Evolutionary conservation across 2,888 invertebrate genomes (phyloP).

Genomic region (Eilema depressum): DNA sequence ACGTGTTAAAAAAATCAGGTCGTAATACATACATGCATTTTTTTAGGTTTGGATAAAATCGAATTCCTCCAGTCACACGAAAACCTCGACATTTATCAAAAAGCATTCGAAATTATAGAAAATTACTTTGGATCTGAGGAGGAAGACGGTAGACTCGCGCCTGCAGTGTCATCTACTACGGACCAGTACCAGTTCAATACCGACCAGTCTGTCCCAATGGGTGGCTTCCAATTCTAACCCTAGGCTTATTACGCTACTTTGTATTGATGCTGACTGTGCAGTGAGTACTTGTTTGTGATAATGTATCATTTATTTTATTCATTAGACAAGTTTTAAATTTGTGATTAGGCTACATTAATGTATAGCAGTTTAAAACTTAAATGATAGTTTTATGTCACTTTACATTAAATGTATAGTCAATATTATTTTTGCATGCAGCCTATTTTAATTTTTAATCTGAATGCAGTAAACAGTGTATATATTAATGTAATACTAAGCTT

Average conservation of each 20-base stretch:
- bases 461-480: constrained; percentile 23
- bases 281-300: constrained; percentile 57
- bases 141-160: constrained; percentile 93
- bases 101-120: constrained; percentile 98
- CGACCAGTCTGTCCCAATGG: constrained; percentile 91
- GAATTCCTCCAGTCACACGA: constrained; percentile 99
- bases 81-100: constrained; percentile 98
- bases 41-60: constrained; percentile 97
- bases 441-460: constrained; percentile 17
- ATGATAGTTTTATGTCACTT: constrained; percentile 20
- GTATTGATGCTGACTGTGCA: constrained; percentile 58
- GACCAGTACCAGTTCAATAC: constrained; percentile 92
- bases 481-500: constrained; percentile 13
- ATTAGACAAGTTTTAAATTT: constrained; percentile 19
- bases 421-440: constrained; percentile 16
- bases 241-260: constrained; percentile 43
- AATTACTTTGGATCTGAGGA: constrained; percentile 98
- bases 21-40: not conserved
- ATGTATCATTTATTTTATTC: constrained; percentile 38
- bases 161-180: constrained; percentile 91
- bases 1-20: not conserved
- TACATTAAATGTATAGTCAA: constrained; percentile 26
- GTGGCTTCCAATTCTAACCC: constrained; percentile 93
- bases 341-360: constrained; percentile 23
- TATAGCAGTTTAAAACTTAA: constrained; percentile 27